Evolutionary conservation across 2,797 vertebrate species (phyloP), one percentile per base, ranked within the genome.

Genomic region (Ammospiza maritima): DNA sequence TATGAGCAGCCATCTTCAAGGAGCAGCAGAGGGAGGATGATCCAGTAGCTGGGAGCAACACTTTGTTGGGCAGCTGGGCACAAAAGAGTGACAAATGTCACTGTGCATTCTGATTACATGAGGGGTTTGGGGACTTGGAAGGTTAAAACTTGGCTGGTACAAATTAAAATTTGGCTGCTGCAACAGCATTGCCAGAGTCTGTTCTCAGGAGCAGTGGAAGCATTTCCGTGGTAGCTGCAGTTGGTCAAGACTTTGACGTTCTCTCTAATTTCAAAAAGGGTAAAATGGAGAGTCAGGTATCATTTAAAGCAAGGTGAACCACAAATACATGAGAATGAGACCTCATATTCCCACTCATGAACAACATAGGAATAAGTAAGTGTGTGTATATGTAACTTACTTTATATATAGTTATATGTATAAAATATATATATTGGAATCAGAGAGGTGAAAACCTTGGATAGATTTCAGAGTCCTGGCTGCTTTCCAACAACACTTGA

Each of bases 361-460:
- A 23, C 76, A 85, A 60, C 42, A 71, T 3, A 88, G 27, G 42
- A 78, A 78, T 86, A 88, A 80, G n/a, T 77, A 83, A 69, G 3
- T 51, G 20, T 61, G 25, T 47, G 23, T 78, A 42, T 74, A 44
- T 71, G 36, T 50, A 69, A 60, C 30, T 75, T n/a, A 62, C 17
- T 72, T 40, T 36, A 29, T 76, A 36, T n/a, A 34, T 29, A 56
- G 73, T 42, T 40, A 77, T 19, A 79, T 9, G 54, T 51, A 79
- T 38, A 73, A 27, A 29, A 44, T n/a, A 60, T 60, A 40, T 51
- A 22, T 38, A 23, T 70, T 5, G 8, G 88, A 93, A 89, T 86
- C 57, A 82, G 47, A 92, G 83, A 96, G 95, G 94, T 95, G 94
- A 96, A 94, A 97, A 88, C 91, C 91, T 92, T 96, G 94, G 91